These are phyloP conservation scores for Jacana jacana DNA, from an alignment of 2,113 vertebrate species.

Conservation along the genomic window DNA sequence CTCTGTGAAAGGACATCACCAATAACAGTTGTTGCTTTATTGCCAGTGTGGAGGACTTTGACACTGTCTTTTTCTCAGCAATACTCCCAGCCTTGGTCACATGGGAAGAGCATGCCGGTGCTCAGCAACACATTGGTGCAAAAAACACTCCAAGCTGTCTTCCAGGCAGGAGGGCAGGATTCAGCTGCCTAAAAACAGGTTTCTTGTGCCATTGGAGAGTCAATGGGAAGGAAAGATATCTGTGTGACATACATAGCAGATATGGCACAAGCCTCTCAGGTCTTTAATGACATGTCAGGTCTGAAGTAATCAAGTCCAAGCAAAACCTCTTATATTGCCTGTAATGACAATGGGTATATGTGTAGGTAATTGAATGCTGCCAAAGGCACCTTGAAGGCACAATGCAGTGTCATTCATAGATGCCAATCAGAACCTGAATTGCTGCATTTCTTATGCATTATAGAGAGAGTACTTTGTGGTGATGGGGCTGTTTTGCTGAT, in stretches of 20 bases:
- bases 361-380: neutral
- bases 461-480: neutral
- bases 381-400: neutral
- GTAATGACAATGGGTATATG: neutral
- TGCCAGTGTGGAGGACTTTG: neutral
- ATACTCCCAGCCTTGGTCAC: neutral
- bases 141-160: no score
- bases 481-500: neutral
- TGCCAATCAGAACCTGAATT: neutral
- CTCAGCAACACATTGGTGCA: no score
- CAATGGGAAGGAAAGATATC: neutral
- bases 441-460: neutral
- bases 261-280: neutral
- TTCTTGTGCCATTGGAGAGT: neutral
- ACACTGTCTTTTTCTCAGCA: neutral
- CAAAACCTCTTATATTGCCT: neutral
- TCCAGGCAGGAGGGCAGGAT: neutral
- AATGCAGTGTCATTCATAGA: no score
- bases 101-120: neutral
- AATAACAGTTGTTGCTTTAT: neutral
- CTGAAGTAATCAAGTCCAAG: neutral
- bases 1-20: neutral
- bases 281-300: neutral
- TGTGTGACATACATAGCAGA: neutral
- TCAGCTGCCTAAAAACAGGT: neutral